A percentile compares a stretch with the other conserved stretches of the same genome.
Evolutionary conservation across 1,140 invertebrate genomes (phyloP).

Genomic region (Atta cephalotes): DNA sequence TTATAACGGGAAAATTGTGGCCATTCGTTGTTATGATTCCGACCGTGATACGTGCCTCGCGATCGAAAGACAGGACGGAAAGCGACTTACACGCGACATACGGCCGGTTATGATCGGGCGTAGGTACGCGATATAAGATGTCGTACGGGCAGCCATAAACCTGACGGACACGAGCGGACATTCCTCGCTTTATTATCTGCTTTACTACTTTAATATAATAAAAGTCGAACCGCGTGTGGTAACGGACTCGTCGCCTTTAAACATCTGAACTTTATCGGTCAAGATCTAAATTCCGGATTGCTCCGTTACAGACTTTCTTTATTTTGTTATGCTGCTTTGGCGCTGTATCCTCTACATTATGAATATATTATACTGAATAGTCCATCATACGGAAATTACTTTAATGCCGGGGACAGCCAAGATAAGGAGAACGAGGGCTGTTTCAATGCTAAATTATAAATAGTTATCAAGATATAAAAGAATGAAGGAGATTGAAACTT

Average conservation of each 20-base stretch:
- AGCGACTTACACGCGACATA: conserved; percentile 31
- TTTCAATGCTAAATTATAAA: conserved; percentile 26
- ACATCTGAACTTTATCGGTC: conserved; percentile 70
- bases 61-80: conserved; percentile 48
- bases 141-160: conserved; percentile 75
- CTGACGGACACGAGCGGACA: conserved; percentile 68
- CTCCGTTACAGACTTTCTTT: conserved; percentile 27
- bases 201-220: conserved; percentile 80
- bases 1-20: conserved; percentile 43
- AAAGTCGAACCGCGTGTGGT: conserved; percentile 68
- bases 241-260: conserved; percentile 72
- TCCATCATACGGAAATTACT: conserved; percentile 43
- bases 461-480: not conserved
- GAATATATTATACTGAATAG: conserved; percentile 28
- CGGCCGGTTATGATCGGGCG: conserved; percentile 76
- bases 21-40: conserved; percentile 31
- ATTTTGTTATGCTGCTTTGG: conserved; percentile 18
- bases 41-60: conserved; percentile 27
- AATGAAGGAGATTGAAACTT: not conserved
- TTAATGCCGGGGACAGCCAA: not conserved
- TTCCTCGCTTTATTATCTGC: conserved; percentile 78
- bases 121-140: conserved; percentile 78
- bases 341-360: not conserved
- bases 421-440: conserved; percentile 4
- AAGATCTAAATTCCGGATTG: conserved; percentile 47